These are phyloP conservation scores for Cuniculus paca DNA, from an alignment of 2,797 vertebrate species.

Conservation along the genomic window DNA sequence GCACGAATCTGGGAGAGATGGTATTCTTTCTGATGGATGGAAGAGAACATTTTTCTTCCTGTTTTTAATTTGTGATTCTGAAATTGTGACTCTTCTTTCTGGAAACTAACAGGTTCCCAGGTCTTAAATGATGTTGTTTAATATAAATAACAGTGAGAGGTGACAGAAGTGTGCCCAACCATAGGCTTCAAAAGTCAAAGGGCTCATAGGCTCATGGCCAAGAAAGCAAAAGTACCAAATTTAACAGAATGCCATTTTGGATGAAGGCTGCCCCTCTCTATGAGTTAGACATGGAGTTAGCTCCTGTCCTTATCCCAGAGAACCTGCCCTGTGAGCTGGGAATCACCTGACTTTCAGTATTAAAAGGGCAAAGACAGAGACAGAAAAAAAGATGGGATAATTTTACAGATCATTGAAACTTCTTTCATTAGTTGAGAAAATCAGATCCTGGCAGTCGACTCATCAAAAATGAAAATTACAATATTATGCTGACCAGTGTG, in stretches of 20 bases:
- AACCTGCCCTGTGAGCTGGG: not conserved
- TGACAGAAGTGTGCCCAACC: not conserved
- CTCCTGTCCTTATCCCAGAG: not conserved
- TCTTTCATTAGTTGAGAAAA: constrained; percentile 18
- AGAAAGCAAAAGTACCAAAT: not conserved
- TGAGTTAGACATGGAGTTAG: not conserved
- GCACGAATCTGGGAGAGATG: not conserved
- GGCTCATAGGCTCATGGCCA: not conserved
- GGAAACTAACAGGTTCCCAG: constrained; percentile 68
- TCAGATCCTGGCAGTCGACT: not conserved
- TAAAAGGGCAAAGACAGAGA: not conserved
- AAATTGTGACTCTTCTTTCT: constrained; percentile 52
- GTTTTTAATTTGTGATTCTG: constrained; percentile 72
- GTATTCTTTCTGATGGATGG: constrained; percentile 28
- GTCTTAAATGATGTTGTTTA: constrained; percentile 46
- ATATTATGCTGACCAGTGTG: not conserved
- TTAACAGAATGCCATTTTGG: constrained; percentile 1
- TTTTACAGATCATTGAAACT: not conserved
- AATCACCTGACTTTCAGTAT: not conserved
- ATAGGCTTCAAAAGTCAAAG: constrained; percentile 14
- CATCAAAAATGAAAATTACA: not conserved
- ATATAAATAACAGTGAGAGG: not conserved
- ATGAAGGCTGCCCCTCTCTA: constrained; percentile 4
- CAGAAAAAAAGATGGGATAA: not conserved
- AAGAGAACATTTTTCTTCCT: constrained; percentile 54